Percentiles rank a stretch among this genome's conserved stretches.
Evolutionary conservation across 2,888 invertebrate species (phyloP).

Genomic region (Labia minor): DNA sequence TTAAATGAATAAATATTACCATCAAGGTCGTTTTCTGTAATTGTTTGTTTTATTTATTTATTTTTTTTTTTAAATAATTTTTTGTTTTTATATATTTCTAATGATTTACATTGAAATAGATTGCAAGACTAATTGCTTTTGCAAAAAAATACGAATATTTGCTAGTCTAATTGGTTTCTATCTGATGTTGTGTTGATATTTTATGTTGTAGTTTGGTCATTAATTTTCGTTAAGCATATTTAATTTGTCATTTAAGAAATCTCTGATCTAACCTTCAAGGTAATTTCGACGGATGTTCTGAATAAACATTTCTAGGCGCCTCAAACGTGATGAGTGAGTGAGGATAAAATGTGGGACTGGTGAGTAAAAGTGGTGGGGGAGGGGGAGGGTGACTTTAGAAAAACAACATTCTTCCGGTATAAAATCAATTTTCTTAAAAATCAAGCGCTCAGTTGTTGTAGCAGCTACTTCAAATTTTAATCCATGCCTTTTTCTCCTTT

Average conservation of each 20-base stretch:
- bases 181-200: background rate
- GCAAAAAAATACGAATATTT: background rate
- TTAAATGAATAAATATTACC: too few species aligned
- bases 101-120: too few species aligned
- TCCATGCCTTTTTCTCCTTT: background rate
- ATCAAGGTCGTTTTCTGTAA: background rate
- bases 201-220: background rate
- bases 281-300: background rate
- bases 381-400: too few species aligned
- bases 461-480: background rate
- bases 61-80: background rate
- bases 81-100: background rate
- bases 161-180: background rate
- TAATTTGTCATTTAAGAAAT: background rate
- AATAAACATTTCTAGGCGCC: background rate
- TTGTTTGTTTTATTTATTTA: background rate
- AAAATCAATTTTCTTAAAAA: background rate
- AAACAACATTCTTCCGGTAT: background rate
- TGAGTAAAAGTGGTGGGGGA: background rate
- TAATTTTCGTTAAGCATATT: background rate
- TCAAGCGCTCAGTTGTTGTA: background rate
- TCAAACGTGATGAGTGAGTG: background rate
- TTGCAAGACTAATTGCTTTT: too few species aligned
- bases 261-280: constrained; percentile 5
- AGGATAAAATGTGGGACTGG: too few species aligned